These are phyloP conservation scores for Drosophila navojoa DNA, from an alignment of 1,140 invertebrate species.

Conservation along the genomic window DNA sequence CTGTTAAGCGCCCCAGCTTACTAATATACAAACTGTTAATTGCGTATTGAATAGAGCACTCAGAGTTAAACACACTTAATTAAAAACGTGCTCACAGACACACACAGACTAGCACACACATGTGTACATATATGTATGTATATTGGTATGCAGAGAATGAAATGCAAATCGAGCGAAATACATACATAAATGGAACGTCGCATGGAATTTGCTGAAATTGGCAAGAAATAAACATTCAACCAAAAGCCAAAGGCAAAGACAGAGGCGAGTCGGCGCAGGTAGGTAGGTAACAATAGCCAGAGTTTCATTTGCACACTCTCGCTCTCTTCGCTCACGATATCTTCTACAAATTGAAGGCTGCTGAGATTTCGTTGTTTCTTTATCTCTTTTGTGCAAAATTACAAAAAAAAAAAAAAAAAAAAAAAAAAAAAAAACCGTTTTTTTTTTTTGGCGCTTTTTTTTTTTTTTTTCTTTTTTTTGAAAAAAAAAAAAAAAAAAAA, in stretches of 20 bases:
- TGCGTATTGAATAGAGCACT: too few relatives aligned
- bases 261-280: constrained; percentile 34
- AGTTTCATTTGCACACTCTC: neutral
- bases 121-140: neutral
- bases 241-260: constrained; percentile 9
- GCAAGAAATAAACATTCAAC: constrained; percentile 51
- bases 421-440: constrained; percentile 59
- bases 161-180: constrained; percentile 57
- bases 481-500: neutral
- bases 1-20: too few relatives aligned
- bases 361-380: constrained; percentile 32
- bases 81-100: neutral
- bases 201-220: constrained; percentile 74
- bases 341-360: constrained; percentile 34
- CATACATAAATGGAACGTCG: constrained; percentile 56
- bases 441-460: constrained; percentile 67
- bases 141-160: neutral
- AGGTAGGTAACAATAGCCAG: constrained; percentile 42
- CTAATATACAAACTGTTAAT: too few relatives aligned
- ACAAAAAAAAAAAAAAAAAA: too few relatives aligned
- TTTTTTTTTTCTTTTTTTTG: too few relatives aligned
- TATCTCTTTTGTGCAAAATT: constrained; percentile 25
- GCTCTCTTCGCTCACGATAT: neutral
- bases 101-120: neutral
- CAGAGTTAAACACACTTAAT: too few relatives aligned